Percentiles rank a stretch among this genome's conserved stretches.
phyloP scores from a whole-genome alignment of 2,888 invertebrate species.

The Ophion slaviceki region DNA sequence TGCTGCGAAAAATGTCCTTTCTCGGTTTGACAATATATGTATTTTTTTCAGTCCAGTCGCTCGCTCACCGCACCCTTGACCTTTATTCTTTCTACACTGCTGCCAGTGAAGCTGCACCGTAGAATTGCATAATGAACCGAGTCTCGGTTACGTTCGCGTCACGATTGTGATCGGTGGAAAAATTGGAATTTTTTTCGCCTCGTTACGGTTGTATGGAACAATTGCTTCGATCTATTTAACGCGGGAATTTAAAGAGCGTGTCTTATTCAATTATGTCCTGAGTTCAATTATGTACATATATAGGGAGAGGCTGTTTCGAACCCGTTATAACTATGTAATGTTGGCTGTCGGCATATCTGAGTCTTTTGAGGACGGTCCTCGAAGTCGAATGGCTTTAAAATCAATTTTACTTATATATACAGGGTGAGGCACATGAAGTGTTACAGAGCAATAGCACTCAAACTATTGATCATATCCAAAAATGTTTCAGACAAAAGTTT shows the following conservation, averaged over 20 bases:
- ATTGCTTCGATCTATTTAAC: conserved; percentile 48
- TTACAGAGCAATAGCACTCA: too few relatives aligned
- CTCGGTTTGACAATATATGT: conserved; percentile 50
- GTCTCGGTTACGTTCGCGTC: conserved; percentile 10
- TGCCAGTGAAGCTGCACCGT: conserved; percentile 25
- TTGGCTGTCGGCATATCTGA: too few relatives aligned
- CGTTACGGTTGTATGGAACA: conserved; percentile 42
- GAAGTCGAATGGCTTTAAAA: not conserved
- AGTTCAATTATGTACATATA: not conserved
- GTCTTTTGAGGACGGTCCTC: too few relatives aligned
- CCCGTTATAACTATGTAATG: too few relatives aligned
- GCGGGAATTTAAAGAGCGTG: conserved; percentile 41
- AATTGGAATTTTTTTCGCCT: conserved; percentile 15
- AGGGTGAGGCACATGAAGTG: not conserved
- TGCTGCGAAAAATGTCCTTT: conserved; percentile 62
- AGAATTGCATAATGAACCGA: conserved; percentile 45
- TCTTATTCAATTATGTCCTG: conserved; percentile 36
- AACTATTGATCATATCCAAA: too few relatives aligned
- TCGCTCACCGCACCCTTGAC: conserved; percentile 34
- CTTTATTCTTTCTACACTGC: conserved; percentile 46
- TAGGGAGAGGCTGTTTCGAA: not conserved
- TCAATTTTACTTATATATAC: not conserved
- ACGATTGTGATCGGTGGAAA: conserved; percentile 13
- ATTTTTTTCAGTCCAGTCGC: conserved; percentile 40
- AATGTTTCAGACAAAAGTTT: too few relatives aligned